These are phyloP conservation scores for Camponotus fellah DNA, from an alignment of 2,888 invertebrate species.

Conservation along the genomic window DNA sequence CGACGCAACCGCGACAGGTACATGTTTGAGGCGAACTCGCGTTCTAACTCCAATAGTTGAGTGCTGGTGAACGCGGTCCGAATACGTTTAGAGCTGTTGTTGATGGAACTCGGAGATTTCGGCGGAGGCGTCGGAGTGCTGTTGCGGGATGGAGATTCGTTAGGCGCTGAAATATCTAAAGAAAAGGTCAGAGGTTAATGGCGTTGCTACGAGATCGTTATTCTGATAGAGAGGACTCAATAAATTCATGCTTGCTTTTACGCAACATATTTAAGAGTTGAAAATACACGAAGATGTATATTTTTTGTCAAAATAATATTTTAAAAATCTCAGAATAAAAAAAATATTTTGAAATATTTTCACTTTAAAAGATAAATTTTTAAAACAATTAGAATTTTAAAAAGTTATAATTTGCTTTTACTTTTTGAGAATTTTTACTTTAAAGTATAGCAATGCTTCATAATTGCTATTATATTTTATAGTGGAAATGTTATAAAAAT, in stretches of 20 bases:
- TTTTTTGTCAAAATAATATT: constrained; percentile 11
- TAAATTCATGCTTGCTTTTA: constrained; percentile 18
- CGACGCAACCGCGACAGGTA: constrained; percentile 95
- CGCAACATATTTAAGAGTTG: not conserved
- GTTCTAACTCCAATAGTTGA: constrained; percentile 91
- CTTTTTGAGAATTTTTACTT: not conserved
- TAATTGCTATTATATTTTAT: not conserved
- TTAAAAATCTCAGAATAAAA: not conserved
- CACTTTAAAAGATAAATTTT: not conserved
- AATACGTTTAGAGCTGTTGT: constrained; percentile 94
- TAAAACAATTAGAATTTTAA: not conserved
- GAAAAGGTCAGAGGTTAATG: constrained; percentile 59
- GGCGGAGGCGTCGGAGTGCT: constrained; percentile 86
- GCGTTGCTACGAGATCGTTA: constrained; percentile 24
- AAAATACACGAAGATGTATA: not conserved
- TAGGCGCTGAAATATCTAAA: constrained; percentile 82
- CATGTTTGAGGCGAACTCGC: constrained; percentile 96
- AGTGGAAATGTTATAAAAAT: not conserved
- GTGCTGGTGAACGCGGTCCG: constrained; percentile 97
- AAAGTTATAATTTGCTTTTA: not conserved
- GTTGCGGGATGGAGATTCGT: constrained; percentile 86
- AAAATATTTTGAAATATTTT: constrained; percentile 5
- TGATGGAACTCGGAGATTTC: constrained; percentile 83
- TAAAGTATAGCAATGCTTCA: not conserved
- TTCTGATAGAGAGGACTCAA: constrained; percentile 15